Evolutionary conservation across 2,113 vertebrate species (phyloP).

Genomic region (Tetrao urogallus): DNA sequence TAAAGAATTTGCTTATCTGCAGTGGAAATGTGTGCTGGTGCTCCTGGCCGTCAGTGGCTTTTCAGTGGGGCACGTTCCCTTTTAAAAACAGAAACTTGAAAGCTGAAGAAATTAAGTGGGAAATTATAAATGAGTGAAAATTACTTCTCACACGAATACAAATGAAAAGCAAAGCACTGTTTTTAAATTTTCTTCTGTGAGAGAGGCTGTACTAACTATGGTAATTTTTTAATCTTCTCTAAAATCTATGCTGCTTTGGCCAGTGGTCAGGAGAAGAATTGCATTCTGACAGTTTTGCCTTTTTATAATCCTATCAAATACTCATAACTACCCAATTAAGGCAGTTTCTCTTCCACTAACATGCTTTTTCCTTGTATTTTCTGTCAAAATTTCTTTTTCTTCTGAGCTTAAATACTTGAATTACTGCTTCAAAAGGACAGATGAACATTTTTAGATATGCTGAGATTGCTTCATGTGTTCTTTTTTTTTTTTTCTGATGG

Average conservation of each 20-base stretch:
- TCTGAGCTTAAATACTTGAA: slow-evolving; percentile 52
- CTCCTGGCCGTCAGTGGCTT: background rate
- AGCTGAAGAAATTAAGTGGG: background rate
- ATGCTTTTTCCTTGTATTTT: slow-evolving; percentile 41
- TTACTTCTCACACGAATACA: background rate
- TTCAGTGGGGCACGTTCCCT: background rate
- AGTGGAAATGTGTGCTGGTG: background rate
- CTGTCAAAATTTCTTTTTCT: slow-evolving; percentile 4
- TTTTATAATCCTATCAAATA: slow-evolving; percentile 45
- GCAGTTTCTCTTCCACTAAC: slow-evolving; percentile 32
- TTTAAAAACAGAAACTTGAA: background rate
- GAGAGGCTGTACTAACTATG: background rate
- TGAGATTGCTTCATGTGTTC: slow-evolving; percentile 48
- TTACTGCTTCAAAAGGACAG: slow-evolving; percentile 49
- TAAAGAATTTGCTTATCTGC: background rate
- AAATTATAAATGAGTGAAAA: background rate
- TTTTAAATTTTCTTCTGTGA: background rate
- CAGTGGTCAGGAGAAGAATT: slow-evolving; percentile 27
- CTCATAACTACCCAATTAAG: slow-evolving; percentile 28
- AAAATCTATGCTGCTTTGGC: slow-evolving; percentile 26
- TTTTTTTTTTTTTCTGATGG: slow-evolving; percentile 35
- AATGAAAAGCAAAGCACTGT: background rate
- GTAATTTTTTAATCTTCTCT: slow-evolving; percentile 9
- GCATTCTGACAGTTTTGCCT: slow-evolving; percentile 10
- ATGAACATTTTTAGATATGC: slow-evolving; percentile 48